Conservation (phyloP, 2,888 invertebrate species). For the Melieria omissa region DNA sequence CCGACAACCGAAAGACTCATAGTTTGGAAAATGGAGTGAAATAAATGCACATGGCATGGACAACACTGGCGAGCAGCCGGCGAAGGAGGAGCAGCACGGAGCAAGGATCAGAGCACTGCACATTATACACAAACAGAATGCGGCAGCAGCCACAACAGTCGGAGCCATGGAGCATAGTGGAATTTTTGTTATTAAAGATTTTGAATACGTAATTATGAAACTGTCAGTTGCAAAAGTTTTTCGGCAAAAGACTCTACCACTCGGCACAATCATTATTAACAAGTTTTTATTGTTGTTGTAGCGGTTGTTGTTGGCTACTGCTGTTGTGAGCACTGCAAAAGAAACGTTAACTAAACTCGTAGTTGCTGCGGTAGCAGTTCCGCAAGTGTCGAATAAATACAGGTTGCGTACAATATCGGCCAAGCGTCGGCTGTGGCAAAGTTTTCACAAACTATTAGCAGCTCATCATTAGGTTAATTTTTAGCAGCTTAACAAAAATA, state of each 20-base stretch:
- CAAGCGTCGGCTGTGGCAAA: too few species aligned
- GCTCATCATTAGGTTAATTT: too few species aligned
- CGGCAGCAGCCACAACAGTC: not conserved
- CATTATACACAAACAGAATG: too few species aligned
- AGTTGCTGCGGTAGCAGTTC: slow-evolving; percentile 9
- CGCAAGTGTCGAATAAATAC: not conserved
- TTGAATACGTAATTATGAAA: slow-evolving; percentile 68
- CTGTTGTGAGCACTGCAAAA: slow-evolving; percentile 7
- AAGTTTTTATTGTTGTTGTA: slow-evolving; percentile 18
- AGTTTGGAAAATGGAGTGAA: too few species aligned
- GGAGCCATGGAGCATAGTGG: not conserved
- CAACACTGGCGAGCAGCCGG: too few species aligned
- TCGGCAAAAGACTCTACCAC: slow-evolving; percentile 10
- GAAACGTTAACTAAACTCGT: not conserved
- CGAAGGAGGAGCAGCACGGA: too few species aligned
- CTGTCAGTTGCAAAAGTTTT: slow-evolving; percentile 67
- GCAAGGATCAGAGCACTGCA: too few species aligned
- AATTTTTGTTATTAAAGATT: slow-evolving; percentile 64
- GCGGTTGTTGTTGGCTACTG: slow-evolving; percentile 10
- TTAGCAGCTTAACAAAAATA: too few species aligned
- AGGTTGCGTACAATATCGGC: too few species aligned
- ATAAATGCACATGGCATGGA: too few species aligned
- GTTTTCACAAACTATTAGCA: too few species aligned
- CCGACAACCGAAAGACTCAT: too few species aligned
- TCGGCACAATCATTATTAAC: slow-evolving; percentile 12